Evolutionary conservation across 1,140 invertebrate species (phyloP), one percentile per base, ranked within the genome.

Genomic region (Drosophila orena): DNA sequence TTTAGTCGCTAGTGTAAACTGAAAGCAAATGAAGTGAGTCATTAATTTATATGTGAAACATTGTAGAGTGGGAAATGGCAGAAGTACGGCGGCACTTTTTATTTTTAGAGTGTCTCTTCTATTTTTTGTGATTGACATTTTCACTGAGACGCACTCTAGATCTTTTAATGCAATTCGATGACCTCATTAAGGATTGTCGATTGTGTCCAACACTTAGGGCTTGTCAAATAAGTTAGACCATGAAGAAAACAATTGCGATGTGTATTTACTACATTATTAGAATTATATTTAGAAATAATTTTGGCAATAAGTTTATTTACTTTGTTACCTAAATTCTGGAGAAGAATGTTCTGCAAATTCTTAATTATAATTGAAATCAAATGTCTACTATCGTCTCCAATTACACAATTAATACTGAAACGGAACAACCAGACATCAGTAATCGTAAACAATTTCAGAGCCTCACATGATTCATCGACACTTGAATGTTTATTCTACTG

Each of bases 101-200:
- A 58, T 77, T 60, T 79, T 52, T 66, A 55, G 54, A 50, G 37
- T 77, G 58, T 52, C 37, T 75, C 58, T 50, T 81, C 86, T 88
- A 88, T 89, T 88, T 88, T 88, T 62, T 73, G 81, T 57, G 79
- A 62, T 79, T 88, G 83, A 88, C 83, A 88, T 88, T 88, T 86
- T 65, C 50, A 46, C 38, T 34, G 15, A 34, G 40, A 7, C 27
- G 20, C 46, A 40, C 20, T 49, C 50, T 59, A 50, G 38, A 47
- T 40, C 24, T 47, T 38, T 40, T 12, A 43, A 7, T 47, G 46
- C 24, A 64, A 66, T 65, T 35, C 37, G 6, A 53, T 66, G 71
- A 75, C 71, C 72, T 50, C 46, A 65, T 54, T 76, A 35, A 22
- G 50, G 50, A 53, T 10, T 56, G 22, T 8, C 37, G 22, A 30